Evolutionary conservation across 2,113 vertebrate genomes (phyloP).

Genomic region (Gobius niger): DNA sequence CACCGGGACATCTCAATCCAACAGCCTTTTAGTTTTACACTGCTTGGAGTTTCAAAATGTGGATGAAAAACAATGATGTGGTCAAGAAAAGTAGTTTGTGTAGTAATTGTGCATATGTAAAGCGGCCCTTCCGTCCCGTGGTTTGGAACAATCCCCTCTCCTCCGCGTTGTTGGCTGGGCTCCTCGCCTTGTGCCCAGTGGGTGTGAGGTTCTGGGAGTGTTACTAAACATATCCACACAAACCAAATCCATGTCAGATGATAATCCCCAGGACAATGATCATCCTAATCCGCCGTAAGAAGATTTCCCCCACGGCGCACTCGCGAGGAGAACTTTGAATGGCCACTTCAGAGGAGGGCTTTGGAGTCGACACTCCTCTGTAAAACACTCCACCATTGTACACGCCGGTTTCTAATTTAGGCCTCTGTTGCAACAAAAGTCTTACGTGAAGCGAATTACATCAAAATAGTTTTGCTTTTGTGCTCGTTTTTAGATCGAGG

Average conservation of each 20-base stretch:
- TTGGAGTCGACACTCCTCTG: not conserved
- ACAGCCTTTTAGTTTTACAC: too few relatives aligned
- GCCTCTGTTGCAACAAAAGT: not conserved
- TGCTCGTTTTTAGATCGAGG: not conserved
- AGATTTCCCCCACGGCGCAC: conserved; percentile 36
- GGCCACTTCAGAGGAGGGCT: not conserved
- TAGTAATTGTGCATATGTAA: too few relatives aligned
- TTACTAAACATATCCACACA: conserved; percentile 60
- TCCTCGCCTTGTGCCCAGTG: conserved; percentile 22
- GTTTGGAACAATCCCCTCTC: not conserved
- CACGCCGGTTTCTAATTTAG: not conserved
- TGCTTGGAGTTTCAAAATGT: too few relatives aligned
- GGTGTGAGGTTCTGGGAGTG: conserved; percentile 39
- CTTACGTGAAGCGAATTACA: not conserved
- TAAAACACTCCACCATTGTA: not conserved
- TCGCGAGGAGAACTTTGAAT: conserved; percentile 17
- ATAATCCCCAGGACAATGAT: conserved; percentile 59
- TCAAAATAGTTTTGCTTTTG: not conserved
- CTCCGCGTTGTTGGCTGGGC: conserved; percentile 11
- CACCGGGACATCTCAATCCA: too few relatives aligned
- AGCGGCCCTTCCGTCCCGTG: not conserved
- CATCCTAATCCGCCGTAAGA: conserved; percentile 58
- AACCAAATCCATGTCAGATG: conserved; percentile 59
- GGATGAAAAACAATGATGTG: too few relatives aligned
- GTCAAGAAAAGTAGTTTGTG: too few relatives aligned